Conservation (phyloP, 2,888 invertebrate genomes). For the Itoplectis maculator region DNA sequence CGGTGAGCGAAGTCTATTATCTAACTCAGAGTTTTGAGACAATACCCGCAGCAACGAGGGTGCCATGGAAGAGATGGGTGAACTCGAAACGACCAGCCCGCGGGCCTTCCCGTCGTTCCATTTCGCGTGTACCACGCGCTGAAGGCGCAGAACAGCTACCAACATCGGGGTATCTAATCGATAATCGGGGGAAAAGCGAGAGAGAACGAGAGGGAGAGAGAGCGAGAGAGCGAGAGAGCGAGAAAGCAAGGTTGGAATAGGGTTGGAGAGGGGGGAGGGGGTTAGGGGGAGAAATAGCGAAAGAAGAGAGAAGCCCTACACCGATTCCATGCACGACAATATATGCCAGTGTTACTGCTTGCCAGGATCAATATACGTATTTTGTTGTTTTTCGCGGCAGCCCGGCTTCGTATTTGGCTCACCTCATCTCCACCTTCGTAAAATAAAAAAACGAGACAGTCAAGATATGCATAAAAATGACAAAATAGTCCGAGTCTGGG, state of each 20-base stretch:
- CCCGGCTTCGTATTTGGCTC: slow-evolving; percentile 42
- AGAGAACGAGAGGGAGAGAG: slow-evolving; percentile 47
- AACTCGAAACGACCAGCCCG: slow-evolving; percentile 64
- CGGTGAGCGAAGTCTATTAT: slow-evolving; percentile 62
- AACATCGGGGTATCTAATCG: slow-evolving; percentile 65
- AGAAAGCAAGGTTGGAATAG: slow-evolving; percentile 28
- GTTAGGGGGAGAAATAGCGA: slow-evolving; percentile 54
- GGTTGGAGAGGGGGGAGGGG: slow-evolving; percentile 3
- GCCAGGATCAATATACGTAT: slow-evolving; percentile 65
- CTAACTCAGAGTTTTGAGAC: slow-evolving; percentile 63
- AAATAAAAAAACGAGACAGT: slow-evolving; percentile 12
- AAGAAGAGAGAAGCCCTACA: slow-evolving; percentile 43
- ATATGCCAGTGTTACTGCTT: slow-evolving; percentile 62
- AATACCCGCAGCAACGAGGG: slow-evolving; percentile 52
- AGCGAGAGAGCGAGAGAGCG: slow-evolving; percentile 42
- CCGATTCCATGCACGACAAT: slow-evolving; percentile 56
- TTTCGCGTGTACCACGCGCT: slow-evolving; percentile 58
- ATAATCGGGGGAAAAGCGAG: slow-evolving; percentile 51
- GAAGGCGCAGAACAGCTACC: slow-evolving; percentile 54
- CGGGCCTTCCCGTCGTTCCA: slow-evolving; percentile 66
- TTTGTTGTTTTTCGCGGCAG: slow-evolving; percentile 62
- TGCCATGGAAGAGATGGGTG: slow-evolving; percentile 47
- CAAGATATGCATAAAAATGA: slow-evolving; percentile 20
- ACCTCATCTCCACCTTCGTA: slow-evolving; percentile 37
- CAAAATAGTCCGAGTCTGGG: slow-evolving; percentile 34